Evolutionary conservation across 2,888 invertebrate species (phyloP).

Genomic region (Cordilura impudica): DNA sequence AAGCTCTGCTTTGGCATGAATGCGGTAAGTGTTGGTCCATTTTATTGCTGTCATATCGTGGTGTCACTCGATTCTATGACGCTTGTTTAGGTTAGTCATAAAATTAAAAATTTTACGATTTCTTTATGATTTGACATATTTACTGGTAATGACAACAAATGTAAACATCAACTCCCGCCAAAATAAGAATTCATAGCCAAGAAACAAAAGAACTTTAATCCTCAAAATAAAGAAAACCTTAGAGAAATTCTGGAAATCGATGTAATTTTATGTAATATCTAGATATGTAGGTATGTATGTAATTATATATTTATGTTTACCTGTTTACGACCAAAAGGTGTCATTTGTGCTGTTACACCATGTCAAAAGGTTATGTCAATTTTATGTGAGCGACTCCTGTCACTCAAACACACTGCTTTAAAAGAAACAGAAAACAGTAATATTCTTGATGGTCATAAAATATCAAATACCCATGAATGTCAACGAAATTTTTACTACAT

Average conservation of each 20-base stretch:
- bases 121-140: conserved; percentile 68
- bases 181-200: conserved; percentile 16
- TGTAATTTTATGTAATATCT: conserved; percentile 27
- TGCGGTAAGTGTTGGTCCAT: conserved; percentile 46
- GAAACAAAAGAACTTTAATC: conserved; percentile 21
- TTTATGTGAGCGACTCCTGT: conserved; percentile 38
- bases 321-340: conserved; percentile 28
- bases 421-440: not conserved
- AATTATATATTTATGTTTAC: conserved; percentile 20
- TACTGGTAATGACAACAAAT: conserved; percentile 63
- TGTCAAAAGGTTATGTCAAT: conserved; percentile 66
- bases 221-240: conserved; percentile 9
- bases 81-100: conserved; percentile 68
- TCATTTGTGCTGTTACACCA: conserved; percentile 10
- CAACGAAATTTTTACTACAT: conserved; percentile 68
- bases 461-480: conserved; percentile 58
- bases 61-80: conserved; percentile 69
- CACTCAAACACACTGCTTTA: not conserved
- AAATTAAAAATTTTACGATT: conserved; percentile 70
- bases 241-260: not conserved
- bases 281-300: no score
- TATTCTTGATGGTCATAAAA: conserved; percentile 55
- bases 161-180: conserved; percentile 67
- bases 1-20: not conserved
- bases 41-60: conserved; percentile 55